These are phyloP conservation scores for Martes martes DNA, from an alignment of 2,113 vertebrate genomes.

Conservation along the genomic window DNA sequence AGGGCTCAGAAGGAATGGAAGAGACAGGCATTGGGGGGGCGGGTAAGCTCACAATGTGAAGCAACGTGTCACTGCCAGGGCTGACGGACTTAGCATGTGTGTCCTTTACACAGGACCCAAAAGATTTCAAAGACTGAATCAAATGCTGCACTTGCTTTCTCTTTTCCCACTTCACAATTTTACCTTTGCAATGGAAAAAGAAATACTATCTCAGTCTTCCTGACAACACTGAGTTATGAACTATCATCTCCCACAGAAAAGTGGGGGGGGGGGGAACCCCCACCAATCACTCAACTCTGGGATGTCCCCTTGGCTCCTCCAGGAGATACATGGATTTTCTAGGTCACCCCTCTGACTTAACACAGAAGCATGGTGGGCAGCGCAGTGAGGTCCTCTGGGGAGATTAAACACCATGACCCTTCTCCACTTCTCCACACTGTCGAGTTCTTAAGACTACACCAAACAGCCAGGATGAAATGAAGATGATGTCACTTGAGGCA, in stretches of 20 bases:
- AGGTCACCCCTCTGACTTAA: neutral
- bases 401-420: neutral
- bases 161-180: neutral
- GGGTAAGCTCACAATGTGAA: neutral
- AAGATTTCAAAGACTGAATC: constrained; percentile 20
- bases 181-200: neutral
- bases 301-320: neutral
- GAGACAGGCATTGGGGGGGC: neutral
- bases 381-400: neutral
- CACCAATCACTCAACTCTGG: neutral
- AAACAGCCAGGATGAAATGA: neutral
- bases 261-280: neutral
- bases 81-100: constrained; percentile 22
- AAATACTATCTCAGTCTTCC: neutral
- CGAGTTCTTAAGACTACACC: neutral
- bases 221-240: neutral
- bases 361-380: neutral
- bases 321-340: neutral
- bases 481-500: neutral
- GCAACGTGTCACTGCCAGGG: neutral
- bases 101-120: constrained; percentile 24
- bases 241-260: neutral
- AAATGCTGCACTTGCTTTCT: neutral
- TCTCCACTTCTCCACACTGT: neutral
- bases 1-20: constrained; percentile 28